These are phyloP conservation scores for Ophiodon elongatus DNA, from an alignment of 2,113 vertebrate genomes.

Conservation along the genomic window DNA sequence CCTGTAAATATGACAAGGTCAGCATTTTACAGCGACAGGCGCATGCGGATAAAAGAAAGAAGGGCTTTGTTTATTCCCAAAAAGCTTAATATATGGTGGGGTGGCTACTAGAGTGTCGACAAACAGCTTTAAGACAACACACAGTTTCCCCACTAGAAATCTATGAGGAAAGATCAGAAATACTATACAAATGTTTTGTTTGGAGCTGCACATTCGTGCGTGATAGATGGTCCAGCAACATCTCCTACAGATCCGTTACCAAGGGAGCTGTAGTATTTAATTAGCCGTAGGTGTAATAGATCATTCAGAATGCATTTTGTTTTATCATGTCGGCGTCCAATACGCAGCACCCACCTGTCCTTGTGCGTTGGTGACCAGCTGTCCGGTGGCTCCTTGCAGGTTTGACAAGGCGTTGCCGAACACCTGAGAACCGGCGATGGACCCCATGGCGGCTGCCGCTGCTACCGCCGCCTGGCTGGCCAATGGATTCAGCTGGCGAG, in stretches of 20 bases:
- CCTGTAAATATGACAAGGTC: constrained; percentile 99
- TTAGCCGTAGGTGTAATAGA: not conserved
- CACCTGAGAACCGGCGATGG: constrained; percentile 94
- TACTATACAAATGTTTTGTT: constrained; percentile 47
- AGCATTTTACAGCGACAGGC: constrained; percentile 88
- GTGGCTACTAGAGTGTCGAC: constrained; percentile 42
- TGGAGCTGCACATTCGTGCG: constrained; percentile 22
- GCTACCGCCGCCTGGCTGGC: constrained; percentile 95
- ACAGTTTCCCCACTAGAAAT: constrained; percentile 46
- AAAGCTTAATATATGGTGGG: constrained; percentile 71
- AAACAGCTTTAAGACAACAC: constrained; percentile 51
- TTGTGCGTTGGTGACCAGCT: constrained; percentile 99
- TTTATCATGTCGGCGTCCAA: not conserved
- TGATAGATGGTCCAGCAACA: constrained; percentile 41
- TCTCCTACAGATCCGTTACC: constrained; percentile 32
- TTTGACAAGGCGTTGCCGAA: constrained; percentile 95
- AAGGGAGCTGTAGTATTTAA: constrained; percentile 23
- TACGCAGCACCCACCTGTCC: constrained; percentile 93
- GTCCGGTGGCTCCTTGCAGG: constrained; percentile 96
- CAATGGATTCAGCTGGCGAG: constrained; percentile 93
- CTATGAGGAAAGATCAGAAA: constrained; percentile 60
- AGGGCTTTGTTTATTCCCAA: constrained; percentile 77
- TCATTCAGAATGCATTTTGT: not conserved
- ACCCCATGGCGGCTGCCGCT: constrained; percentile 95
- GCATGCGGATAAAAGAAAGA: constrained; percentile 70